These are phyloP conservation scores for Mayetiola destructor DNA, from an alignment of 2,888 invertebrate genomes.

Conservation along the genomic window DNA sequence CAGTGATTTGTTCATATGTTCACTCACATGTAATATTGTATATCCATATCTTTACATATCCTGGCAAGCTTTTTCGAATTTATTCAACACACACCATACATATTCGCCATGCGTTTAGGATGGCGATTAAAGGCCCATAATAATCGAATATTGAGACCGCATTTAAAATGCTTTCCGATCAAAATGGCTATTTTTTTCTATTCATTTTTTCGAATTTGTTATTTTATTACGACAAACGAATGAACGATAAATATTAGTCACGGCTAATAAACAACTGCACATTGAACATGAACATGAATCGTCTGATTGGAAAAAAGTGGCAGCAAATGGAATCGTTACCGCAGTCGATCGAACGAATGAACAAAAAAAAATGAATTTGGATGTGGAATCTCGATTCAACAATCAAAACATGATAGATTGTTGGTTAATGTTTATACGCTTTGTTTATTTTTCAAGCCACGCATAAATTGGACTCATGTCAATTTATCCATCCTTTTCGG, in stretches of 20 bases:
- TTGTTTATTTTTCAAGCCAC: not conserved
- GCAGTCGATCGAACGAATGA: not conserved
- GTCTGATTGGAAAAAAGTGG: not conserved
- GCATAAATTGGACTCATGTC: not conserved
- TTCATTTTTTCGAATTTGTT: too few species aligned
- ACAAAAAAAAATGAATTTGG: not conserved
- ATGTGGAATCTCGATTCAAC: not conserved
- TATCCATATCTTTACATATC: too few species aligned
- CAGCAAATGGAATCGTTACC: not conserved
- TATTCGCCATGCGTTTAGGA: too few species aligned
- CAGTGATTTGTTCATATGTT: too few species aligned
- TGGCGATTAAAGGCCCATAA: too few species aligned
- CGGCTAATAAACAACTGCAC: constrained; percentile 6
- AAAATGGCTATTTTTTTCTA: too few species aligned
- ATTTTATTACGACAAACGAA: not conserved
- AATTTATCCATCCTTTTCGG: not conserved
- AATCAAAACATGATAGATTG: not conserved
- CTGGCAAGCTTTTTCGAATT: too few species aligned
- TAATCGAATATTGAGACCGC: too few species aligned
- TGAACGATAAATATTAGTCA: constrained; percentile 7
- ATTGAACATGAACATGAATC: constrained; percentile 3
- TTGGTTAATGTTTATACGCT: not conserved
- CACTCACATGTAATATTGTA: too few species aligned
- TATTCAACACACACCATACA: too few species aligned
- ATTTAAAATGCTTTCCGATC: too few species aligned